A percentile compares a stretch with the other conserved stretches of the same genome.
These are phyloP conservation scores for Clitarchus hookeri DNA, from an alignment of 2,888 invertebrate species.

Conservation along the genomic window DNA sequence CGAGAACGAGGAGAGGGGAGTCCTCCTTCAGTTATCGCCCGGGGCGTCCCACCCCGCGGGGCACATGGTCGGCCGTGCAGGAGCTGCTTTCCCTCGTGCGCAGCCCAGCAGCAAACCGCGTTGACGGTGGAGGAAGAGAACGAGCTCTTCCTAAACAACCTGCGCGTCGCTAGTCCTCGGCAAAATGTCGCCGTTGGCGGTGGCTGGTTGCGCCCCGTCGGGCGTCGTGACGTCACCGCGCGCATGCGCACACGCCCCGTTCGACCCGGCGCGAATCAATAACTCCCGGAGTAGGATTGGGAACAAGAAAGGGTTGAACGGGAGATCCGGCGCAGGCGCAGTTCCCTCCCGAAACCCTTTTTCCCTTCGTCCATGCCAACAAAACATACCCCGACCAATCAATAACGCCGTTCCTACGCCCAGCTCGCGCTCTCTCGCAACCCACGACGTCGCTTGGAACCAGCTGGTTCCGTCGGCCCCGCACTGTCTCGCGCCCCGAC, in stretches of 20 bases:
- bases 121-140: too few species aligned
- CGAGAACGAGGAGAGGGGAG: background rate
- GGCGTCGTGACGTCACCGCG: background rate
- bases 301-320: background rate
- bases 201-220: background rate
- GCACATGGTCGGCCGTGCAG: background rate
- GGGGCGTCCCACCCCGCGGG: background rate
- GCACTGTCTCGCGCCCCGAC: too few species aligned
- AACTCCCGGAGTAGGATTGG: background rate
- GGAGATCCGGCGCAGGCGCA: background rate
- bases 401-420: background rate
- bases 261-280: conserved; percentile 8
- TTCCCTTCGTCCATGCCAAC: background rate
- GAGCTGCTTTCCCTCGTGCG: background rate
- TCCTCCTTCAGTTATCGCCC: background rate
- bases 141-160: too few species aligned
- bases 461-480: too few species aligned
- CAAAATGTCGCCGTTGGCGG: background rate
- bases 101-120: background rate
- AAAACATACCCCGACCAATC: background rate
- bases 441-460: too few species aligned
- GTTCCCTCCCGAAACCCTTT: background rate
- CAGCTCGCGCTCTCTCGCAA: background rate
- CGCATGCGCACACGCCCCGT: background rate
- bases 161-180: background rate